Evolutionary conservation across 2,797 vertebrate genomes (phyloP).

Genomic region (Pantherophis alleghaniensis): DNA sequence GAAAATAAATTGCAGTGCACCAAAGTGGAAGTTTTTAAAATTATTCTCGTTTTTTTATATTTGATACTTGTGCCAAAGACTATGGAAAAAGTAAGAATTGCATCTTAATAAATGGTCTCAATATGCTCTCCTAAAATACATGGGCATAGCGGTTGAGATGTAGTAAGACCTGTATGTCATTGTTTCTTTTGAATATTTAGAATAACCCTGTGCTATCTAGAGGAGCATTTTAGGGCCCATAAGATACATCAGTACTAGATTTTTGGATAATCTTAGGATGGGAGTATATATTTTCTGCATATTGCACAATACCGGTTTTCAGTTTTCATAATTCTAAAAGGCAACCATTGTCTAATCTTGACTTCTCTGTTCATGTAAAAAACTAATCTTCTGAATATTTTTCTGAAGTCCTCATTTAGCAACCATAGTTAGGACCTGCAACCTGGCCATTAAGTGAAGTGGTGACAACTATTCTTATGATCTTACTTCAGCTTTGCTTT

Average conservation of each 20-base stretch:
- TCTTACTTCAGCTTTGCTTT: neutral
- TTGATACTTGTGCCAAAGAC: neutral
- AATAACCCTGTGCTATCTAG: neutral
- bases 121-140: neutral
- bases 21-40: slow-evolving; percentile 28
- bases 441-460: neutral
- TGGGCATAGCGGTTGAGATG: neutral
- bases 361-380: slow-evolving; percentile 1
- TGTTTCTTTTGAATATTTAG: neutral
- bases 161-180: neutral
- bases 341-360: neutral
- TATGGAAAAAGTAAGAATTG: neutral
- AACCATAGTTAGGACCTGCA: neutral
- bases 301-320: neutral
- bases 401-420: neutral
- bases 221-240: neutral
- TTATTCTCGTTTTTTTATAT: neutral
- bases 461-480: neutral
- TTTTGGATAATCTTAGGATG: neutral
- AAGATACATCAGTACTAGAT: neutral
- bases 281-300: neutral
- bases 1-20: slow-evolving; percentile 33
- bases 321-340: neutral
- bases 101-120: neutral
- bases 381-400: neutral